Percentiles rank a stretch among this genome's conserved stretches.
phyloP scores from a whole-genome alignment of 2,888 invertebrate species.

The Noctua comes region DNA sequence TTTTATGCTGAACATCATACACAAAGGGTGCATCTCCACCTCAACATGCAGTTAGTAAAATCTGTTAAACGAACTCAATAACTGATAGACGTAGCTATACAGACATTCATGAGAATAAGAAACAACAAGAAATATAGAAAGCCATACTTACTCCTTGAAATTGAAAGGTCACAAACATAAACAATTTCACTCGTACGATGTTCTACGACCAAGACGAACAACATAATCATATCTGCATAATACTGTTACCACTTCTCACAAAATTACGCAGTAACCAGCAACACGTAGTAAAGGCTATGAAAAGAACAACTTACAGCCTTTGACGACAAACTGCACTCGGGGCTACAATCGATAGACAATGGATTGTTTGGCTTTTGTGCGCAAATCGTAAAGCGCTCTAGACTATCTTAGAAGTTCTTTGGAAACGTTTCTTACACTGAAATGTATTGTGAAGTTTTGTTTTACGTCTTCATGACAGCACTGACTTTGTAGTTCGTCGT shows the following conservation, averaged over 20 bases:
- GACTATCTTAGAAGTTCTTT: constrained; percentile 81
- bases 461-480: constrained; percentile 73
- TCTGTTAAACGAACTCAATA: not conserved
- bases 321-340: constrained; percentile 86
- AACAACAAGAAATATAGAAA: not conserved
- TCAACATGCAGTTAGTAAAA: not conserved
- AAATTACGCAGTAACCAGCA: constrained; percentile 65
- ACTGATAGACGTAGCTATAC: not conserved
- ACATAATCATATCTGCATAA: constrained; percentile 33
- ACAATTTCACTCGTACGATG: constrained; percentile 8
- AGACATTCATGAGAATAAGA: not conserved
- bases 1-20: not conserved
- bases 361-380: constrained; percentile 87
- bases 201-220: constrained; percentile 16
- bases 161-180: not conserved
- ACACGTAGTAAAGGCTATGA: constrained; percentile 75
- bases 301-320: constrained; percentile 82
- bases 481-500: constrained; percentile 68
- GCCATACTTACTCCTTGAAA: not conserved
- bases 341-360: constrained; percentile 87
- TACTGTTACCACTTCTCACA: constrained; percentile 45
- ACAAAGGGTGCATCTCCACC: not conserved
- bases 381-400: constrained; percentile 83
- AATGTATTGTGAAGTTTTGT: constrained; percentile 78
- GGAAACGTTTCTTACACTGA: constrained; percentile 78